Conservation (phyloP, 2,888 invertebrate genomes). For the Dugesia japonica region DNA sequence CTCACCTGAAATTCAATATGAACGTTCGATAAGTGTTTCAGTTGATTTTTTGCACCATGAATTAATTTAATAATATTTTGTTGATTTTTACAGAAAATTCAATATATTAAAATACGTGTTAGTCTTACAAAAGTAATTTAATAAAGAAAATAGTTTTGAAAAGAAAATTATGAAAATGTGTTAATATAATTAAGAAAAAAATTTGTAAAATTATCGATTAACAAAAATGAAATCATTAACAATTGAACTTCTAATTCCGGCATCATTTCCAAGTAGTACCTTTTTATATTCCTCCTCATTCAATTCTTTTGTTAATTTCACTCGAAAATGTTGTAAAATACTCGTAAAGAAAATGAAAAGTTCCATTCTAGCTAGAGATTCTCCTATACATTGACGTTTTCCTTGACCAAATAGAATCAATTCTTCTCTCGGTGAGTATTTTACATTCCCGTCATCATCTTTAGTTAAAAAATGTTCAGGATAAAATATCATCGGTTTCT, state of each 20-base stretch:
- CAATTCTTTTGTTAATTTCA: slow-evolving; percentile 2
- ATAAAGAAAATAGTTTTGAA: no score
- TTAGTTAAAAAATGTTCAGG: slow-evolving; percentile 31
- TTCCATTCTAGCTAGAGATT: slow-evolving; percentile 32
- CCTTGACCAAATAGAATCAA: slow-evolving; percentile 29
- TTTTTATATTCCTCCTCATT: not conserved
- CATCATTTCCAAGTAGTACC: not conserved
- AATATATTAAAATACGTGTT: no score
- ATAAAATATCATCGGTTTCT: slow-evolving; percentile 28
- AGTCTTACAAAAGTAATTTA: no score
- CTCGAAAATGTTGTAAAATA: slow-evolving; percentile 24
- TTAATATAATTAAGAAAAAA: no score
- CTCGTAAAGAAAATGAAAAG: slow-evolving; percentile 34
- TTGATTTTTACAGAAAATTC: no score
- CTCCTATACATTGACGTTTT: slow-evolving; percentile 32
- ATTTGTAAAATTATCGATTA: no score
- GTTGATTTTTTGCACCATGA: no score
- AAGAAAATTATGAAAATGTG: no score
- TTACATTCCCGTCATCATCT: not conserved
- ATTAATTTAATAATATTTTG: no score
- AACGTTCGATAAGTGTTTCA: no score
- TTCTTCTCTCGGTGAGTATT: slow-evolving; percentile 25
- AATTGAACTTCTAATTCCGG: not conserved
- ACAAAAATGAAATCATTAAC: not conserved
- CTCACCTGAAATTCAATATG: no score